Percentiles rank a stretch among this genome's conserved stretches.
Conservation (phyloP, 2,888 invertebrate species). For the Polyploca ridens region DNA sequence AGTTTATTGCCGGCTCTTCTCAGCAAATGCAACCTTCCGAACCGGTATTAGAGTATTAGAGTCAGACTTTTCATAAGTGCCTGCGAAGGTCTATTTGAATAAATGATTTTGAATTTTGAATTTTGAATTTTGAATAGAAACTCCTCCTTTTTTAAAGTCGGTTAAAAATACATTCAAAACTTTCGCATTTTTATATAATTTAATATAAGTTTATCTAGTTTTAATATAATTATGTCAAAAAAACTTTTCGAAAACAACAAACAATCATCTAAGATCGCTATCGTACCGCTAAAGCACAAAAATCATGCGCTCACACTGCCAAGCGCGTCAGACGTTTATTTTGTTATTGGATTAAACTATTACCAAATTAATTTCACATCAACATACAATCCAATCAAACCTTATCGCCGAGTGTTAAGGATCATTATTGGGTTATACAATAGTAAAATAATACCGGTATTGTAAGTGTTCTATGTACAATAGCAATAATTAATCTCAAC, state of each 20-base stretch:
- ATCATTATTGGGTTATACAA: slow-evolving; percentile 18
- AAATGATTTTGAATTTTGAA: too few relatives aligned
- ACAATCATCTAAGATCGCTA: not conserved
- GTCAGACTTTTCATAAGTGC: too few relatives aligned
- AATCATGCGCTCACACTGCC: slow-evolving; percentile 41
- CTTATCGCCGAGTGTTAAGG: slow-evolving; percentile 14
- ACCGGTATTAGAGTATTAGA: too few relatives aligned
- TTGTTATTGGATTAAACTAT: slow-evolving; percentile 54
- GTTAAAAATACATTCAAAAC: not conserved
- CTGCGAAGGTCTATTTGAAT: too few relatives aligned
- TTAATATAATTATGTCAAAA: too few relatives aligned
- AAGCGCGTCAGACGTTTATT: slow-evolving; percentile 43
- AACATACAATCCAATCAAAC: not conserved
- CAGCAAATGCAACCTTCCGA: too few relatives aligned
- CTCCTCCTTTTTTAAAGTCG: too few relatives aligned
- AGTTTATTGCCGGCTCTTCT: too few relatives aligned
- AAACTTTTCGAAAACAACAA: not conserved
- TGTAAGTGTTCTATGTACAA: slow-evolving; percentile 52
- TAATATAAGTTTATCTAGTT: too few relatives aligned
- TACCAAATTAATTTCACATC: slow-evolving; percentile 24
- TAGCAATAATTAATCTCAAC: slow-evolving; percentile 69
- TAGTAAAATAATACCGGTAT: slow-evolving; percentile 21
- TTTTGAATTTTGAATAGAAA: too few relatives aligned
- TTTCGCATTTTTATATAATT: not conserved
- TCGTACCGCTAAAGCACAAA: slow-evolving; percentile 23